Evolutionary conservation across 2,797 vertebrate species (phyloP).

Genomic region (Coregonus ussuriensis): DNA sequence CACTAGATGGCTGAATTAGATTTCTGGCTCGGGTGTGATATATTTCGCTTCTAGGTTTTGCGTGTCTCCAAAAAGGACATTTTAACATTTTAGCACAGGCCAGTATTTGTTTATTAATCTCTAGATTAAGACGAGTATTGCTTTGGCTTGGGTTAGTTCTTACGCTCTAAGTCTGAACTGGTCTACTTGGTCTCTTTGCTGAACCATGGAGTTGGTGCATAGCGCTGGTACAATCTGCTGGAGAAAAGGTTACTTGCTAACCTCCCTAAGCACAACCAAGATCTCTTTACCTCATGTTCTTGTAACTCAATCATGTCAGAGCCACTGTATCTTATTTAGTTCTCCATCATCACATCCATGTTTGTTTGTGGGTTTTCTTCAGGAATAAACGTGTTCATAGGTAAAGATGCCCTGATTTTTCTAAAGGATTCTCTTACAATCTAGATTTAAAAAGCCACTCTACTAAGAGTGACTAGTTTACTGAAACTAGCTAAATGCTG

Average conservation of each 20-base stretch:
- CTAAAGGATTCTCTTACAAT: not conserved
- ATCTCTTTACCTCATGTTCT: not conserved
- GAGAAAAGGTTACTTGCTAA: not conserved
- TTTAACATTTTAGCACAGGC: not conserved
- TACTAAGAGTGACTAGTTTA: too few relatives aligned
- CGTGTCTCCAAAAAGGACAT: not conserved
- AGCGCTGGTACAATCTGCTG: not conserved
- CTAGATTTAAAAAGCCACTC: not conserved
- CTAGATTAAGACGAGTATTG: not conserved
- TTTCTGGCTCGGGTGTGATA: not conserved
- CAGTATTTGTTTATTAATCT: not conserved
- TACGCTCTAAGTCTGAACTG: not conserved
- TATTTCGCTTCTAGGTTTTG: not conserved
- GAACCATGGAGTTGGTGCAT: not conserved
- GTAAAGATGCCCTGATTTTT: not conserved
- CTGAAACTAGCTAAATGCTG: too few relatives aligned
- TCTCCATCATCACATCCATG: not conserved
- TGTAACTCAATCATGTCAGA: conserved; percentile 2
- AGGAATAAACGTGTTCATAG: not conserved
- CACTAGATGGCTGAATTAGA: not conserved
- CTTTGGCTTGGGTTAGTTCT: not conserved
- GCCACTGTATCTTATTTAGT: not conserved
- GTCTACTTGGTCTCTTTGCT: not conserved
- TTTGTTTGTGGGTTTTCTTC: not conserved
- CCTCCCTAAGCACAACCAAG: not conserved